phyloP scores from a whole-genome alignment of 1,140 invertebrate species.

The Pygmarrhopalites habei region DNA sequence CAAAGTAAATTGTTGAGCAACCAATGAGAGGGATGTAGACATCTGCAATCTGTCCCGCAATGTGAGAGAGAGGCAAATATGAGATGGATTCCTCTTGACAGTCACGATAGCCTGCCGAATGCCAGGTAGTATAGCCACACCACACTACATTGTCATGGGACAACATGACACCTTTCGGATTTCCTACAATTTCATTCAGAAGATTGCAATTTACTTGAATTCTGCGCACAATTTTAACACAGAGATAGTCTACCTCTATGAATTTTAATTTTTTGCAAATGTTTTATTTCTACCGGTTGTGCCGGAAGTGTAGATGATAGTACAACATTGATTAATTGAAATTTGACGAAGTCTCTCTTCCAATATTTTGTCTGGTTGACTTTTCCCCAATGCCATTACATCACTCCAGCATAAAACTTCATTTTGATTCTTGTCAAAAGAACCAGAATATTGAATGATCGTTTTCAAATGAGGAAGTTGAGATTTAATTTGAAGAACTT shows the following conservation, averaged over 20 bases:
- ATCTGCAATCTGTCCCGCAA: constrained; percentile 74
- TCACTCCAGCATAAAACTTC: constrained; percentile 59
- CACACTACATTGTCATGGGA: constrained; percentile 55
- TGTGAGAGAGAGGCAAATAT: constrained; percentile 68
- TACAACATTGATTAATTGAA: constrained; percentile 79
- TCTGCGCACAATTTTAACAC: too few relatives aligned
- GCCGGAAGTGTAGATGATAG: constrained; percentile 84
- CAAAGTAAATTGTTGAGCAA: constrained; percentile 65
- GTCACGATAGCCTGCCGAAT: constrained; percentile 40
- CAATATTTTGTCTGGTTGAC: constrained; percentile 61
- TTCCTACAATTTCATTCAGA: constrained; percentile 83
- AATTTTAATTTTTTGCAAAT: too few relatives aligned
- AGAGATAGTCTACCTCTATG: too few relatives aligned
- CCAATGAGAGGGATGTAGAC: constrained; percentile 58
- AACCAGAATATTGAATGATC: constrained; percentile 77
- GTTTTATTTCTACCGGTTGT: too few relatives aligned
- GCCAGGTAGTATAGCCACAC: constrained; percentile 48
- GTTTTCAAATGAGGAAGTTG: constrained; percentile 69
- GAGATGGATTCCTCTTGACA: constrained; percentile 60
- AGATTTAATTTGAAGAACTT: constrained; percentile 64
- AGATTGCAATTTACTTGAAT: too few relatives aligned
- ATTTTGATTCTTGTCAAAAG: constrained; percentile 43
- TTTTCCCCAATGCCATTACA: constrained; percentile 62
- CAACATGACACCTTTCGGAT: too few relatives aligned
- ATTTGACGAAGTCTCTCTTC: constrained; percentile 62